Base-by-base conservation (phyloP, 2,888 invertebrate species). In the Patella pellucida region DNA sequence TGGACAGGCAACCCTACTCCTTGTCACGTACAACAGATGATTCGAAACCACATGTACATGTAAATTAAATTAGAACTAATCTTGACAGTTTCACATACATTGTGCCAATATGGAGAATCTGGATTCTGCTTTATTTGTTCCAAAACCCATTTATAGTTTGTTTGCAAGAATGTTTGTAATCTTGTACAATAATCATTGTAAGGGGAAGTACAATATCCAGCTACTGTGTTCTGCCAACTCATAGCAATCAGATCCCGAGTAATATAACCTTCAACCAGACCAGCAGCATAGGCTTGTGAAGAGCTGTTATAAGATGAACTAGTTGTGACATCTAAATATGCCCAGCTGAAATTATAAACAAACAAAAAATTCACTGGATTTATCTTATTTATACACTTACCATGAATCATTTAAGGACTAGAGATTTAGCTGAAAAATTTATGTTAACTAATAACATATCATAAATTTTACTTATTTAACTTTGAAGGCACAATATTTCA, bases 241-340 rank as follows among this genome's bases (percentile, higher is more conserved):
- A 94, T 94, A 89, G 94, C 94, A 82, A 97, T 95, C 76, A 95
- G 92, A 79, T 94, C 94, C 51, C 81, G 74, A 14, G 96, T 96
- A 4, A 96, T 90, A 31, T 94, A 94, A 0, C 96, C 97, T 90
- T 97, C 97, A 0, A 95, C 93, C 68, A 95, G 92, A 7, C 97
- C 97, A 2, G 97, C 96, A 1, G 95, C 95, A 90, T 94, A 96
- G 0, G 96, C 96, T 92, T 97, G 97, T 68, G 95, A 93, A 51
- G 75, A 75, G 70, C 72, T 72, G 54, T 77, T 77, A 90, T 94
- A 95, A 4, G 93, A 92, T 41, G 93, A 92, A 83, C 94, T 94
- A 0, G 96, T 95, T 91, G 95, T 94, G 69, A 96, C 93, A 92
- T 96, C 95, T 77, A 96, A 92, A 82, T 94, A 93, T 23, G 95